Percentiles rank a stretch among this genome's conserved stretches.
phyloP scores from a whole-genome alignment of 2,888 invertebrate species.

The Cephus sareptanus region DNA sequence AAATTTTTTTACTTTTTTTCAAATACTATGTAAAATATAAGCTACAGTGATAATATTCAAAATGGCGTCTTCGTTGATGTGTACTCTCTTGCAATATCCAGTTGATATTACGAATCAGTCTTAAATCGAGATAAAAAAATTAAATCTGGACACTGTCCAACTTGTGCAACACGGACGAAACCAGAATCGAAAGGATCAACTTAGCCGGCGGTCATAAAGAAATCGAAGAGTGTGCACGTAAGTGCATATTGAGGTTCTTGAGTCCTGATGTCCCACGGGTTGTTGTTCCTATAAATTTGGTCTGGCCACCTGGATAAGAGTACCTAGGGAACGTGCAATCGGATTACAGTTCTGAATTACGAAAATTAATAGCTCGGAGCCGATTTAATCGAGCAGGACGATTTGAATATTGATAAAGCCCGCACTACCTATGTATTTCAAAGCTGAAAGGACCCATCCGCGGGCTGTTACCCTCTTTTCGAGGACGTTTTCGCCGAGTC shows the following conservation, averaged over 20 bases:
- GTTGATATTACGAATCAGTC: no score
- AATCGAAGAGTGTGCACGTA: background rate
- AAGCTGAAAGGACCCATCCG: constrained; percentile 26
- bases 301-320: background rate
- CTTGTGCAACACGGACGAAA: background rate
- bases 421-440: constrained; percentile 10
- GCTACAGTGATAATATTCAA: no score
- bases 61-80: no score
- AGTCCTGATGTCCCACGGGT: background rate
- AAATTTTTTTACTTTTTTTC: no score
- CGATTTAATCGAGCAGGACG: constrained; percentile 36
- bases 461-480: constrained; percentile 43
- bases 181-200: background rate
- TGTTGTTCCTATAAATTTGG: background rate
- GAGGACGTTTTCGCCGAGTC: constrained; percentile 59
- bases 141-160: background rate
- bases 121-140: background rate
- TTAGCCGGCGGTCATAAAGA: background rate
- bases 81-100: no score
- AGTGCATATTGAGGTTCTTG: background rate
- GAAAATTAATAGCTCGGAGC: constrained; percentile 48
- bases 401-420: constrained; percentile 44
- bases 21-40: no score
- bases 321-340: background rate
- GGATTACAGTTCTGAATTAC: background rate